A percentile compares a stretch with the other conserved stretches of the same genome.
Conservation (phyloP, 1,140 invertebrate genomes). For the Saccostrea cuccullata region DNA sequence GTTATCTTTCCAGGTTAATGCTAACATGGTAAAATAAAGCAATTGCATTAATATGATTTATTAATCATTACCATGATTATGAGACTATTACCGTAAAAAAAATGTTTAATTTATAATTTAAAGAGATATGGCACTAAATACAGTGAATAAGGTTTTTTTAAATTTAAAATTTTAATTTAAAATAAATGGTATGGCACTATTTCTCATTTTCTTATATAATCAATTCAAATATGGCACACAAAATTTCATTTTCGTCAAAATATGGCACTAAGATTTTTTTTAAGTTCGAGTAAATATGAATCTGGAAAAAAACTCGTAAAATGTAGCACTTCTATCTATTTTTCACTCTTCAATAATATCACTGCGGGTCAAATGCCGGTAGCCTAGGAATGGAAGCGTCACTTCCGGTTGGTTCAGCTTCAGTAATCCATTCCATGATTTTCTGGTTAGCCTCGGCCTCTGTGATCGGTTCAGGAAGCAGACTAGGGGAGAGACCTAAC, state of each 20-base stretch:
- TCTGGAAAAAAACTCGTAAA: background rate
- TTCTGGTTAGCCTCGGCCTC: slow-evolving; percentile 7
- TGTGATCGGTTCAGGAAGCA: background rate
- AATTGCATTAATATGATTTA: too few relatives aligned
- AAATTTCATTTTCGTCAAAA: background rate
- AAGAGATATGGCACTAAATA: background rate
- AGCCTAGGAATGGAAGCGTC: background rate
- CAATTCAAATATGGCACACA: background rate
- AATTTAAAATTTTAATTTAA: too few relatives aligned
- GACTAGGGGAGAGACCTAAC: background rate
- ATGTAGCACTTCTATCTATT: background rate
- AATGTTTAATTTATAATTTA: too few relatives aligned
- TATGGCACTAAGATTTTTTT: too few relatives aligned
- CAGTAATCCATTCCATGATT: slow-evolving; percentile 1
- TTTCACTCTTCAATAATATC: background rate
- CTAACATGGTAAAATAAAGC: too few relatives aligned
- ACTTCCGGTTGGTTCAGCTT: background rate
- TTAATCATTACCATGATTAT: too few relatives aligned
- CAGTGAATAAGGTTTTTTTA: background rate
- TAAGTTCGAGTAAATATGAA: background rate
- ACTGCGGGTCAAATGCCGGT: background rate
- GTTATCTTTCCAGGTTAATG: too few relatives aligned
- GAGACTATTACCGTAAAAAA: too few relatives aligned
- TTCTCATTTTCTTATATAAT: background rate
- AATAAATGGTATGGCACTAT: background rate